Base-by-base conservation (phyloP, 2,888 invertebrate genomes). In the Pimpla rufipes region DNA sequence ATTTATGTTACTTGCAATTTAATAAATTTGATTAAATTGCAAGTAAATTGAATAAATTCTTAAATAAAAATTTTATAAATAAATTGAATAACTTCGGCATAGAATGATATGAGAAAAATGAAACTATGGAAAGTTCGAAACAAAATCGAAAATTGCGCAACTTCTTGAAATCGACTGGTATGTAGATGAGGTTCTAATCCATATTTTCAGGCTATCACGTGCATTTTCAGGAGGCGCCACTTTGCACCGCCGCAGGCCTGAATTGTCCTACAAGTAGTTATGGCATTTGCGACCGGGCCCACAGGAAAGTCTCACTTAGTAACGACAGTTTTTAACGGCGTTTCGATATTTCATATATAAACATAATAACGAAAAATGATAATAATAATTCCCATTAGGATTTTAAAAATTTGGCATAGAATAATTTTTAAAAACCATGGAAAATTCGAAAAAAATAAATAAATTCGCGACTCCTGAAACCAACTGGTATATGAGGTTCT, bases 401-500 rank as follows among this genome's bases (percentile, higher is more conserved):
- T 13, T 55, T 37, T 40, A 59, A 35, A 47, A 57, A 13, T 55
- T 37, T 62, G 23, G 35, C 3, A 79, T 29, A 29, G 2, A 74
- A 52, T 37, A 59, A 67, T 50, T 70, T 66, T 64, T 21, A 47
- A 57, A 13, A 45, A 29, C 55, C 40, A 37, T 70, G 59, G 86
- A 66, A 80, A 81, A 88, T 66, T 66, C 29, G 71, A 81, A 70
- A 66, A 67, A 57, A 35, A 70, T 62, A n/a, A n/a, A n/a, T n/a
- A n/a, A n/a, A n/a, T n/a, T n/a, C n/a, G n/a, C n/a, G n/a, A n/a
- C 47, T 85, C 85, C 84, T 87, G 78, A 84, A 86, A 85, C 85
- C 85, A 80, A 74, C 74, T 83, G 86, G 88, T 87, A 86, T 87
- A 87, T 88, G 87, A n/a, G n/a, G n/a, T n/a, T n/a, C n/a, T n/a